Evolutionary conservation across 1,140 invertebrate genomes (phyloP), one percentile per base, ranked within the genome.

Genomic region (Druon quercuslanigerum): DNA sequence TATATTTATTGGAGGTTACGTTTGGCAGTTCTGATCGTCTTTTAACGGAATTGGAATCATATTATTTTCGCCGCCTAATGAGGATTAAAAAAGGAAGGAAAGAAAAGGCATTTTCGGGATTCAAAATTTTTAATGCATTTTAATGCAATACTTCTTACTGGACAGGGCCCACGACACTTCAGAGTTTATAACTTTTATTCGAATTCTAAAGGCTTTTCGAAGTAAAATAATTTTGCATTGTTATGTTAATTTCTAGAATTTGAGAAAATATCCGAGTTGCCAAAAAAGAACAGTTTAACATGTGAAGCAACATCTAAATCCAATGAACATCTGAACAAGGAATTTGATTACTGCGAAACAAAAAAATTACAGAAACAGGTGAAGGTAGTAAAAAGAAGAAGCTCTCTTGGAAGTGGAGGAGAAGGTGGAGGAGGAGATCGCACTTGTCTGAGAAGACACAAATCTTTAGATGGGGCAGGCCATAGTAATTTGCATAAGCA

Each of bases 381-480:
- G 1, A 88, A 89, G 74, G 71, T 88, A 17, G 83, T 88, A 50
- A 92, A 92, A 81, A 91, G 93, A 78, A 90, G 93, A 80, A 94
- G 91, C 82, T 94, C 93, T 52, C 86, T 93, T 19, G 93, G 93
- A 77, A 93, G 92, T 71, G 88, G 91, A 19, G 91, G 92, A 17
- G 85, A 91, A 66, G 83, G 87, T 17, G 84, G 83, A n/a, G 81
- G 84, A 16, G 91, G 88, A 70, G 93, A 93, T 73, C 90, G 92
- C 6, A 81, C 79, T 75, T 84, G 83, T 46, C 87, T 93, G 0
- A 91, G 91, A 76, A 89, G 92, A 57, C 92, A 94, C 72, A 94
- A 93, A 74, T 93, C 93, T 14, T 86, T 93, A 5, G 93, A 94
- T 78, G 93, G 93, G 17, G 92, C 92, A 72, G 92, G 92, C 50